Evolutionary conservation across 2,888 invertebrate genomes (phyloP).

Genomic region (Drosophila nigritarsus): DNA sequence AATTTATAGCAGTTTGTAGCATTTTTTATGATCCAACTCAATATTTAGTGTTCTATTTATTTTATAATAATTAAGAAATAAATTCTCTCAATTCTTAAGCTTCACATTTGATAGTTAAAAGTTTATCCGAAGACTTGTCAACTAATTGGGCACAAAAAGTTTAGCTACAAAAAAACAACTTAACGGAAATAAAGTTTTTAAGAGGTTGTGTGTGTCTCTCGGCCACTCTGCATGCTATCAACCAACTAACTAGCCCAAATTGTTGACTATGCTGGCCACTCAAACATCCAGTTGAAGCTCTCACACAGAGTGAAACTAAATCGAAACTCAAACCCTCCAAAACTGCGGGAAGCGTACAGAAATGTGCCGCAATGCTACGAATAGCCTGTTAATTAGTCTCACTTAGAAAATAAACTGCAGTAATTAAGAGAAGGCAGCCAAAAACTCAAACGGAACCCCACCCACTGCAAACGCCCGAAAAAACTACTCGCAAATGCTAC

Average conservation of each 20-base stretch:
- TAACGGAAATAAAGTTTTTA: conserved; percentile 30
- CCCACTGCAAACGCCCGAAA: conserved; percentile 49
- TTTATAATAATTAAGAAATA: not conserved
- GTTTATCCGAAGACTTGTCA: conserved; percentile 36
- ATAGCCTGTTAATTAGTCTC: conserved; percentile 85
- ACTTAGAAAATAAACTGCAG: conserved; percentile 85
- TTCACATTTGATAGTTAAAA: conserved; percentile 27
- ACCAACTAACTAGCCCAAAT: conserved; percentile 69
- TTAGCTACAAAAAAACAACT: conserved; percentile 4
- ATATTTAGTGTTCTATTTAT: not conserved
- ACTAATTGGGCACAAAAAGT: conserved; percentile 49
- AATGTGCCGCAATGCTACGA: conserved; percentile 75
- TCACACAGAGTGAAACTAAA: conserved; percentile 12
- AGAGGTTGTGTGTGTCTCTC: conserved; percentile 22
- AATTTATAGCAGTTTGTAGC: not conserved
- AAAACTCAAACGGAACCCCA: conserved; percentile 37
- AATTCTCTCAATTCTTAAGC: not conserved
- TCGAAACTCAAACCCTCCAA: not conserved
- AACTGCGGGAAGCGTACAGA: conserved; percentile 11
- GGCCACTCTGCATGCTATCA: conserved; percentile 51
- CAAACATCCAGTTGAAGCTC: conserved; percentile 28
- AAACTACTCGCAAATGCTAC: conserved; percentile 32
- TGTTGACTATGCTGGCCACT: conserved; percentile 62
- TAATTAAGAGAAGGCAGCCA: conserved; percentile 82
- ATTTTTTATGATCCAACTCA: not conserved